Percentiles rank a stretch among this genome's conserved stretches.
Conservation (phyloP, 2,888 invertebrate genomes). For the Pogonocherus hispidulus region DNA sequence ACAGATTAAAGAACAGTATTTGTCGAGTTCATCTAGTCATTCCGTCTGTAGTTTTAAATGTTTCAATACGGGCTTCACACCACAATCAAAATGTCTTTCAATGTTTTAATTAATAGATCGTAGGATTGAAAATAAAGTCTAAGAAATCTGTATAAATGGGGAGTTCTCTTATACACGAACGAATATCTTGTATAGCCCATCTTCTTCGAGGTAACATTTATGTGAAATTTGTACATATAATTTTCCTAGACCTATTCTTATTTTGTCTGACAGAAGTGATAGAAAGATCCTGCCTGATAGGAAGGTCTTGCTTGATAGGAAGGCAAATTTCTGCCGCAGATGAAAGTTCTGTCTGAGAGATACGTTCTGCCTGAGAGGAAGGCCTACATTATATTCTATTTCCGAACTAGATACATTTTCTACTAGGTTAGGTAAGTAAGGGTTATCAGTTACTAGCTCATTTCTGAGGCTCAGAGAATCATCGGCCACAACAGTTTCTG, state of each 20-base stretch:
- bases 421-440: not conserved
- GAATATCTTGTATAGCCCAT: conserved; percentile 45
- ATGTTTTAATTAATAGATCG: conserved; percentile 47
- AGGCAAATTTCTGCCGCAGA: not conserved
- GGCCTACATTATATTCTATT: not conserved
- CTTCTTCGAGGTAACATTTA: conserved; percentile 33
- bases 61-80: conserved; percentile 40
- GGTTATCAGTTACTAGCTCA: not conserved
- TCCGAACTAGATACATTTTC: not conserved
- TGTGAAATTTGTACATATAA: no score
- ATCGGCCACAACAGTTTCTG: not conserved
- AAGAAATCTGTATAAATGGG: conserved; percentile 46
- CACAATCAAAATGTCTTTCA: conserved; percentile 42
- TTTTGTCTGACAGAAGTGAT: no score
- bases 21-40: conserved; percentile 43
- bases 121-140: conserved; percentile 42
- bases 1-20: conserved; percentile 46
- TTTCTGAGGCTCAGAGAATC: not conserved
- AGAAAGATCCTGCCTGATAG: no score
- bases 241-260: no score
- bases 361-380: no score
- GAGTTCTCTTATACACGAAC: conserved; percentile 49
- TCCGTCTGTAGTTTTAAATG: conserved; percentile 34
- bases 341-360: no score
- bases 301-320: not conserved